phyloP scores from a whole-genome alignment of 2,888 invertebrate species.

The Pomacea canaliculata region DNA sequence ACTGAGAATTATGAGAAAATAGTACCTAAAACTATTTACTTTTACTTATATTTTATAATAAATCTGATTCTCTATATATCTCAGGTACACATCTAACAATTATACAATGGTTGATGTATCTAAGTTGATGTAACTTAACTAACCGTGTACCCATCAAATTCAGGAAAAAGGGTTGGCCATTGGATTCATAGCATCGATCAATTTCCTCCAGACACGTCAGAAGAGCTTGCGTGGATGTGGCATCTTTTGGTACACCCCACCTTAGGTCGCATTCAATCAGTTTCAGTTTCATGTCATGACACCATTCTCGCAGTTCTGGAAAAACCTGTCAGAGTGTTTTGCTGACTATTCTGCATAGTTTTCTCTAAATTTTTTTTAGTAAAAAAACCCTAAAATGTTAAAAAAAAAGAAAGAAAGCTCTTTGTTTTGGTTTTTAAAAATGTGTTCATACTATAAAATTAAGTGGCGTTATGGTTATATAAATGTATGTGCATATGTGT shows the following conservation, averaged over 20 bases:
- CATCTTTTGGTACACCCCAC: conserved; percentile 69
- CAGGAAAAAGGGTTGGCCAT: conserved; percentile 64
- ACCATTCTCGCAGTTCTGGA: conserved; percentile 65
- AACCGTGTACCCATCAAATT: conserved; percentile 63
- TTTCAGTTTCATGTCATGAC: conserved; percentile 53
- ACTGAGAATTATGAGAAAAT: not conserved
- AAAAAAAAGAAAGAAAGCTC: too few relatives aligned
- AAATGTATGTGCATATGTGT: too few relatives aligned
- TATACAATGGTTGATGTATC: too few relatives aligned
- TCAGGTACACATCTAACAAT: too few relatives aligned
- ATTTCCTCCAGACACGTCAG: conserved; percentile 65
- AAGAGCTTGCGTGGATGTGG: conserved; percentile 60
- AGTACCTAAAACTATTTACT: too few relatives aligned
- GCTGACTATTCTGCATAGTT: not conserved
- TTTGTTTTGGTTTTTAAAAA: too few relatives aligned
- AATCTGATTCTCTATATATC: too few relatives aligned
- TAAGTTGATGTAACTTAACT: not conserved
- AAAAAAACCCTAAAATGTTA: too few relatives aligned
- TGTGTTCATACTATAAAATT: too few relatives aligned
- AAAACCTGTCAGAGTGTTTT: conserved; percentile 49
- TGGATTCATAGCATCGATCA: conserved; percentile 61
- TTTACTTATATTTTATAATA: too few relatives aligned
- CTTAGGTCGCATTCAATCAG: conserved; percentile 68
- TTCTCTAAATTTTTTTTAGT: too few relatives aligned
- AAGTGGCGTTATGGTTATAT: too few relatives aligned